phyloP scores from a whole-genome alignment of 2,888 invertebrate genomes.

The Eupithecia dodoneata region DNA sequence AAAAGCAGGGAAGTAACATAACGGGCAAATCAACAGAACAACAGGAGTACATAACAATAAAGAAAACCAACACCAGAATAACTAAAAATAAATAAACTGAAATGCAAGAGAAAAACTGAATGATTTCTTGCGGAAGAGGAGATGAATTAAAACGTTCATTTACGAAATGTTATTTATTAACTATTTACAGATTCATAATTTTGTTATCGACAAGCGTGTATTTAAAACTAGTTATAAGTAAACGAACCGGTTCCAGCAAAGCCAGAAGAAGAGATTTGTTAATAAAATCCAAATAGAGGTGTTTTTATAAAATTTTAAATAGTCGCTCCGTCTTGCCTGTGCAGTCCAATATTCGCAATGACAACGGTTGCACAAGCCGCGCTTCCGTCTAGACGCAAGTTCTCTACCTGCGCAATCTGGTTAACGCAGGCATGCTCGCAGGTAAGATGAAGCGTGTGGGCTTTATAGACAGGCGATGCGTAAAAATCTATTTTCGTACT shows the following conservation, averaged over 20 bases:
- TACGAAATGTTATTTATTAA: constrained; percentile 33
- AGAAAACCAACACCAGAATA: constrained; percentile 49
- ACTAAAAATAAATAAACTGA: constrained; percentile 25
- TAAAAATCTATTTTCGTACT: not conserved
- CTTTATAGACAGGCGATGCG: too few relatives aligned
- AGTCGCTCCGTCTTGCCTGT: too few relatives aligned
- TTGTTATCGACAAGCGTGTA: not conserved
- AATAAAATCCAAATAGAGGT: not conserved
- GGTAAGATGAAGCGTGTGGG: too few relatives aligned
- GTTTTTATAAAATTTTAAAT: too few relatives aligned
- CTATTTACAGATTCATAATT: not conserved
- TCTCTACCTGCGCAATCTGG: too few relatives aligned
- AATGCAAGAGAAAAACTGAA: not conserved
- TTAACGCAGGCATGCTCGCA: too few relatives aligned
- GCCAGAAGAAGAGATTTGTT: not conserved
- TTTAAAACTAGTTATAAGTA: not conserved
- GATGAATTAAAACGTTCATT: constrained; percentile 35
- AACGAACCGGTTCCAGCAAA: not conserved
- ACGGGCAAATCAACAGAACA: constrained; percentile 72
- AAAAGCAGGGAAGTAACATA: constrained; percentile 41
- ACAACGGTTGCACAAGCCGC: too few relatives aligned
- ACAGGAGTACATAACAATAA: constrained; percentile 42
- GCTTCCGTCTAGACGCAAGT: too few relatives aligned
- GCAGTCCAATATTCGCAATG: too few relatives aligned
- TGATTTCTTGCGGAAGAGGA: constrained; percentile 6